Base-by-base conservation (phyloP, 2,797 vertebrate genomes). In the Syngnathus acus region DNA sequence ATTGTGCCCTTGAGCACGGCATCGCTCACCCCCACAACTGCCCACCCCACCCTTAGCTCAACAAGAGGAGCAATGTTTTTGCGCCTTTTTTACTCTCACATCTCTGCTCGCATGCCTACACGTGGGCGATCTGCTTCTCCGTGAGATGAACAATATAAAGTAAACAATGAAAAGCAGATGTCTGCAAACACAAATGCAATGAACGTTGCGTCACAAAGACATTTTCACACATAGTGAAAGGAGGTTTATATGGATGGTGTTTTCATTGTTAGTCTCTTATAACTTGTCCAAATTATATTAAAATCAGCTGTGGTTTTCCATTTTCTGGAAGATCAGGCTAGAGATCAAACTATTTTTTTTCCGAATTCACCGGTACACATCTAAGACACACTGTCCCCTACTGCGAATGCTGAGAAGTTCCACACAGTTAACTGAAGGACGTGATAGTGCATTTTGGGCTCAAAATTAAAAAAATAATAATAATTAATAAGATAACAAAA, bases 161-260 rank as follows among this genome's bases (percentile, higher is more conserved):
- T 72, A 66, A 65, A 68, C 54, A 32, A 88, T 74, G 67, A 65
- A 78, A 90, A 87, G 69, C 87, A 90, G 85, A 90, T 90, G 88
- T 83, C 60, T 53, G 50, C 50, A 65, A 14, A 51, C 43, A 65
- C 63, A 53, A 47, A 59, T 17, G 45, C 10, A 54, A 54, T 16
- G n/a, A n/a, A 14, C 32, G 40, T 62, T 26, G 17, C 40, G 40
- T 62, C 60, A 62, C 60, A 26, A 21, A 42, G 17, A 4, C 9
- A 21, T 61, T 61, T 21, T 61, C 40, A 48, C 62, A 48, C 43
- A 64, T n/a, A 64, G 11, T 60, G 16, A 60, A 32, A 21, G 39
- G 37, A 10, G 9, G 17, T 42, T 40, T 60, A 40, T 23, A 42
- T 43, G 39, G 14, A 43, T 14, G n/a, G 45, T 45, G 21, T 45